Evolutionary conservation across 2,113 vertebrate genomes (phyloP).

Genomic region (Cephalopterus ornatus): DNA sequence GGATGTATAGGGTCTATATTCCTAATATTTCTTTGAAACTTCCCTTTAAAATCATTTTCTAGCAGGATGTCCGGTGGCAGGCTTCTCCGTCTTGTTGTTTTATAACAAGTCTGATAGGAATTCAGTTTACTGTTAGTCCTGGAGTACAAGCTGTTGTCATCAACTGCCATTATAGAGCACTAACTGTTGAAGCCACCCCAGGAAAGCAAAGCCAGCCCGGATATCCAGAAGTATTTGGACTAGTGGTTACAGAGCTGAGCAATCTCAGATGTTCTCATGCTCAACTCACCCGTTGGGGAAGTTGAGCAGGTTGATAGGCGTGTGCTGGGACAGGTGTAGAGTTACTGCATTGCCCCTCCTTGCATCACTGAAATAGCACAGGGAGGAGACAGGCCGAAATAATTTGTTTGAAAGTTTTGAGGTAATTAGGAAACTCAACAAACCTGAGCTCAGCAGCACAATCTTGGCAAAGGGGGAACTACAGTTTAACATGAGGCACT

Average conservation of each 20-base stretch:
- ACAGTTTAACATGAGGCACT: background rate
- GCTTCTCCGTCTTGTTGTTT: slow-evolving; percentile 75
- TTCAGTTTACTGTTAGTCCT: slow-evolving; percentile 75
- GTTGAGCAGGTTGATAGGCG: slow-evolving; percentile 80
- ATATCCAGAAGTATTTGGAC: background rate
- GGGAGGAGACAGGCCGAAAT: slow-evolving; percentile 44
- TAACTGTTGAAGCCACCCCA: background rate
- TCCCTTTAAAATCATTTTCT: slow-evolving; percentile 82
- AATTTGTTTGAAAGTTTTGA: background rate
- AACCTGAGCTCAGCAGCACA: slow-evolving; percentile 1
- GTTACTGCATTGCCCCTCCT: slow-evolving; percentile 84
- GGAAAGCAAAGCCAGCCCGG: background rate
- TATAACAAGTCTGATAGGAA: slow-evolving; percentile 68
- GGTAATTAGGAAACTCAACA: slow-evolving; percentile 4
- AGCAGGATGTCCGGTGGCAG: slow-evolving; percentile 81
- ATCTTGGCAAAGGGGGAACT: background rate
- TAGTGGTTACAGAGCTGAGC: background rate
- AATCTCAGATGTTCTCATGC: slow-evolving; percentile 67
- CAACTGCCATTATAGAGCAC: slow-evolving; percentile 78
- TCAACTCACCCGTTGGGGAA: slow-evolving; percentile 78
- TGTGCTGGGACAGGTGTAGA: slow-evolving; percentile 85
- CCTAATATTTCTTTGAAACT: slow-evolving; percentile 76
- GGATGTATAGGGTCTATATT: slow-evolving; percentile 79
- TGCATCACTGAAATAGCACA: slow-evolving; percentile 51
- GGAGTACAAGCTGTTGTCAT: slow-evolving; percentile 77